These are phyloP conservation scores for Spilogale gracilis DNA, from an alignment of 2,113 vertebrate genomes.

Conservation along the genomic window DNA sequence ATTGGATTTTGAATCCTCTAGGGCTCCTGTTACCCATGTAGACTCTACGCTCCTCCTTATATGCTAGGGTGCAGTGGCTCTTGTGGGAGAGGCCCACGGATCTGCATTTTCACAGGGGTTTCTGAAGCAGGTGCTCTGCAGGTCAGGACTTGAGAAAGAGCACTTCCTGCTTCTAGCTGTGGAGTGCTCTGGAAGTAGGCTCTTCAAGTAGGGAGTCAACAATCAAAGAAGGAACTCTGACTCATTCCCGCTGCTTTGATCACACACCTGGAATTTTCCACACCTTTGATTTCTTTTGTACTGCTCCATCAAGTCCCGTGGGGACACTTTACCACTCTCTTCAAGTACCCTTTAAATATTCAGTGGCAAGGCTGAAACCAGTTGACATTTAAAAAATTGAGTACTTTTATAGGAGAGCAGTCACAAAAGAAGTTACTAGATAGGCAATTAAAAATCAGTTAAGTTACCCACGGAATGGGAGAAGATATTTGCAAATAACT, in stretches of 20 bases:
- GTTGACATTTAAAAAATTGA: background rate
- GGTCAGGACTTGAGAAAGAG: background rate
- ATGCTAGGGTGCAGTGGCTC: background rate
- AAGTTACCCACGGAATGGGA: background rate
- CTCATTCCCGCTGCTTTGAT: background rate
- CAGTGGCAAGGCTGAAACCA: background rate
- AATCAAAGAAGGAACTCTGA: background rate
- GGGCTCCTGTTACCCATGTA: rapidly evolving
- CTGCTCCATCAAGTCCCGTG: background rate
- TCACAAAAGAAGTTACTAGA: background rate
- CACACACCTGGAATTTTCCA: background rate
- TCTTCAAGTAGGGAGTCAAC: background rate
- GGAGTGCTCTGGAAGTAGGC: background rate
- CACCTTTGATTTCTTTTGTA: background rate
- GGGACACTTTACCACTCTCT: background rate
- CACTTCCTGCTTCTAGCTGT: background rate
- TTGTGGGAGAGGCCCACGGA: background rate
- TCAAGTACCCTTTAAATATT: background rate
- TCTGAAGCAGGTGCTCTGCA: background rate
- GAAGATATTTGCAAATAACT: no score
- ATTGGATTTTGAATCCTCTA: background rate
- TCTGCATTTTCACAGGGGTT: background rate
- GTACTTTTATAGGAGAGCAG: background rate
- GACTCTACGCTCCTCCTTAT: background rate
- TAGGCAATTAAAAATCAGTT: background rate